Conservation (phyloP, 2,113 vertebrate genomes). For the Rhea pennata region DNA sequence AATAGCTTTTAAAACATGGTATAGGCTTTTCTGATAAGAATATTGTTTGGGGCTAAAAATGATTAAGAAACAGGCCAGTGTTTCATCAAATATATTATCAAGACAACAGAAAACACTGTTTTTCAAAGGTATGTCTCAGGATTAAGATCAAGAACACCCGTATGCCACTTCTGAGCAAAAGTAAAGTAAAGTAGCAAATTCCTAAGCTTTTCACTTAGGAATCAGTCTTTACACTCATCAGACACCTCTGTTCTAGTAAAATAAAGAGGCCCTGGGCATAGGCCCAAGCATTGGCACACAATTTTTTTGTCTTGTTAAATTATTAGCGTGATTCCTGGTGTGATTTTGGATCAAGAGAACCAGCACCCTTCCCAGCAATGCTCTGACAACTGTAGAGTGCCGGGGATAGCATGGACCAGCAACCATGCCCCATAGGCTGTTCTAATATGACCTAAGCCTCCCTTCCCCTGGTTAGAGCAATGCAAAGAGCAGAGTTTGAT, state of each 20-base stretch:
- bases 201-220: neutral
- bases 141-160: neutral
- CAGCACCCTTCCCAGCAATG: neutral
- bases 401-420: neutral
- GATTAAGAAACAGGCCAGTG: neutral
- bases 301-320: neutral
- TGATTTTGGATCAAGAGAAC: neutral
- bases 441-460: neutral
- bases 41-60: neutral
- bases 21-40: neutral
- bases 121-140: neutral
- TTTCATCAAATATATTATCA: neutral
- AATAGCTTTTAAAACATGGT: neutral
- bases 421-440: neutral
- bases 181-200: neutral
- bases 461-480: neutral
- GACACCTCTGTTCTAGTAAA: neutral
- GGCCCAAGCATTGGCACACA: neutral
- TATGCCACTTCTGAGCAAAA: neutral
- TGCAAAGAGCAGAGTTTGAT: neutral
- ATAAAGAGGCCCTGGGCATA: neutral
- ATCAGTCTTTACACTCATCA: neutral
- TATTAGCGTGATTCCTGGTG: neutral
- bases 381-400: neutral
- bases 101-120: neutral